These are phyloP conservation scores for Drosophila paramelanica DNA, from an alignment of 2,888 invertebrate species.

Conservation along the genomic window DNA sequence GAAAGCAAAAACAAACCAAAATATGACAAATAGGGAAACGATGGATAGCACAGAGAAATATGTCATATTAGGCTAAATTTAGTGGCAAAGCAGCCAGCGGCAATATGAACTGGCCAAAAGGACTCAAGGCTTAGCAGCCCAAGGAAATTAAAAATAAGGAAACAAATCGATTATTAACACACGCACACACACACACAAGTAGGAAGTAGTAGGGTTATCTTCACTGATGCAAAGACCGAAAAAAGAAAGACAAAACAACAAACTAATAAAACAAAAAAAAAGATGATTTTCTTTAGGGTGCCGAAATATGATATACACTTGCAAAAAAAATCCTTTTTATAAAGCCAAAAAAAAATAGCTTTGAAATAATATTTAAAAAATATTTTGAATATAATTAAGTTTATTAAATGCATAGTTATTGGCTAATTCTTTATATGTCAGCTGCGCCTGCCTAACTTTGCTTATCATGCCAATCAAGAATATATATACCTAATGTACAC, in stretches of 20 bases:
- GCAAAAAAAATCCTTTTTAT: too few relatives aligned
- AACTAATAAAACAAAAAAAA: constrained; percentile 9
- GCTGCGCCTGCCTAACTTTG: too few relatives aligned
- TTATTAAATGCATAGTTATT: too few relatives aligned
- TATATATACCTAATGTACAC: constrained; percentile 3
- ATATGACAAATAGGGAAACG: constrained; percentile 44
- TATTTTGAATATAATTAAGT: too few relatives aligned
- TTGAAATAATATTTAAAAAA: too few relatives aligned
- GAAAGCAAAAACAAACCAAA: constrained; percentile 2
- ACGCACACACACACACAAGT: constrained; percentile 10
- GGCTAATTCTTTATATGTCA: too few relatives aligned
- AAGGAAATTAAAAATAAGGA: constrained; percentile 74
- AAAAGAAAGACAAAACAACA: not conserved
- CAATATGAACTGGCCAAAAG: constrained; percentile 2
- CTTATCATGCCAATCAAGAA: too few relatives aligned
- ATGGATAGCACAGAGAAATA: constrained; percentile 22
- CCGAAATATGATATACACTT: not conserved
- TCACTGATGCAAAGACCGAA: not conserved
- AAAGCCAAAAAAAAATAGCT: too few relatives aligned
- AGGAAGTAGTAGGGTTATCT: constrained; percentile 36
- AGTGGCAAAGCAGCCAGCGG: constrained; percentile 1
- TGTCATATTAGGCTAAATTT: constrained; percentile 35
- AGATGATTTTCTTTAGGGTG: not conserved
- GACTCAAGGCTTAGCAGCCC: constrained; percentile 37
- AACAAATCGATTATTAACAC: constrained; percentile 77